Percentiles rank a stretch among this genome's conserved stretches.
Conservation (phyloP, 2,797 vertebrate genomes). For the Carapus acus region DNA sequence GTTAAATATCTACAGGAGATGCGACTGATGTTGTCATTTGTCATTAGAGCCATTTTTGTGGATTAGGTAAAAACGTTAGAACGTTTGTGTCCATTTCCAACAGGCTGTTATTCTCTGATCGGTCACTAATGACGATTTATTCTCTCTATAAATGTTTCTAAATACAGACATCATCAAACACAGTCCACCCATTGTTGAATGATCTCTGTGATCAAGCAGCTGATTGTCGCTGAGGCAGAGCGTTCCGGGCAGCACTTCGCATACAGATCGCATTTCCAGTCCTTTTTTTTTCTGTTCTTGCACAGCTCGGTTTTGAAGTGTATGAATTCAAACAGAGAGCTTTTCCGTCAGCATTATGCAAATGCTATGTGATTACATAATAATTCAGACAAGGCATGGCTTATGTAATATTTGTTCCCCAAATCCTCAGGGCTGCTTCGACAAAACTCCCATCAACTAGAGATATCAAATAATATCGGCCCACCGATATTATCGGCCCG, state of each 20-base stretch:
- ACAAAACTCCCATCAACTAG: too few relatives aligned
- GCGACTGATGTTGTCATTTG: too few relatives aligned
- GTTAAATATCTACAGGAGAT: too few relatives aligned
- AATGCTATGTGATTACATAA: conserved; percentile 1
- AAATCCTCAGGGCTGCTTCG: too few relatives aligned
- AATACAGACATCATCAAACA: conserved; percentile 4
- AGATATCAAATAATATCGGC: too few relatives aligned
- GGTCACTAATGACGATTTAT: conserved; percentile 17
- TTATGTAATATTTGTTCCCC: background rate
- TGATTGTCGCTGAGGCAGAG: conserved; percentile 14
- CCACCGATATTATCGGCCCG: too few relatives aligned
- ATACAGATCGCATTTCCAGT: conserved; percentile 1
- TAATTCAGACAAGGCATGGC: background rate
- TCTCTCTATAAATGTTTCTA: conserved; percentile 15
- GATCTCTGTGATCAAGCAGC: background rate
- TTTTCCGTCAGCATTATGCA: conserved; percentile 11
- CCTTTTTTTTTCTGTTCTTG: conserved; percentile 1
- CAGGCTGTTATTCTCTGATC: conserved; percentile 16
- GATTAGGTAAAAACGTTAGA: too few relatives aligned
- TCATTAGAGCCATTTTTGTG: too few relatives aligned
- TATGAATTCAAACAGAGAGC: conserved; percentile 1
- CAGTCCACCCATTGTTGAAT: conserved; percentile 4
- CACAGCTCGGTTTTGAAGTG: background rate
- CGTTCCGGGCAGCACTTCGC: background rate
- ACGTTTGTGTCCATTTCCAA: conserved; percentile 14